Evolutionary conservation across 1,140 invertebrate genomes (phyloP).

Genomic region (Eurosta solidaginis): DNA sequence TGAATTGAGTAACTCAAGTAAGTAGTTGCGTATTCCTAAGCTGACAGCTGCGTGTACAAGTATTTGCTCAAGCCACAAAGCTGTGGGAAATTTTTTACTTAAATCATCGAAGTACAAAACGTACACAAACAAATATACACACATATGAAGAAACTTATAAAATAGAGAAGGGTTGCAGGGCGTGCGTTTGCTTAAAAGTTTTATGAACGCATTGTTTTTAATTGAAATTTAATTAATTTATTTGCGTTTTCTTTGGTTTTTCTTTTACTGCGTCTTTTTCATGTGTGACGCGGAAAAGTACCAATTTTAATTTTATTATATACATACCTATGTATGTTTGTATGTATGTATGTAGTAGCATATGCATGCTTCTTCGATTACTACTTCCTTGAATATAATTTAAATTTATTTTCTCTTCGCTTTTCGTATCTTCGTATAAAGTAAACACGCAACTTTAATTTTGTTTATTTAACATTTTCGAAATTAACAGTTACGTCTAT

Average conservation of each 20-base stretch:
- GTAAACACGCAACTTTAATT: too few species aligned
- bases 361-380: too few species aligned
- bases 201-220: background rate
- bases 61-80: background rate
- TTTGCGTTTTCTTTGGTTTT: background rate
- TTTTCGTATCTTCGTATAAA: too few species aligned
- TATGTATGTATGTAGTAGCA: background rate
- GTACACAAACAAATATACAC: too few species aligned
- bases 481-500: too few species aligned
- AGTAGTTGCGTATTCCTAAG: conserved; percentile 4
- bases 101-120: background rate
- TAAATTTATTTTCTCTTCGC: too few species aligned
- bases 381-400: too few species aligned
- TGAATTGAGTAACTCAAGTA: too few species aligned
- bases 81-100: conserved; percentile 17
- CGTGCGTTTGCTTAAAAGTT: background rate
- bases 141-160: too few species aligned
- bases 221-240: conserved; percentile 17
- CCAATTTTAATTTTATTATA: background rate
- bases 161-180: background rate
- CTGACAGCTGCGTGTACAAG: background rate
- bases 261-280: background rate
- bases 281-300: background rate
- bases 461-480: too few species aligned
- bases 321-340: background rate